Percentiles rank a stretch among this genome's conserved stretches.
phyloP scores from a whole-genome alignment of 35 echinoderm and acorn worm species.

The Hemicentrotus pulcherrimus region DNA sequence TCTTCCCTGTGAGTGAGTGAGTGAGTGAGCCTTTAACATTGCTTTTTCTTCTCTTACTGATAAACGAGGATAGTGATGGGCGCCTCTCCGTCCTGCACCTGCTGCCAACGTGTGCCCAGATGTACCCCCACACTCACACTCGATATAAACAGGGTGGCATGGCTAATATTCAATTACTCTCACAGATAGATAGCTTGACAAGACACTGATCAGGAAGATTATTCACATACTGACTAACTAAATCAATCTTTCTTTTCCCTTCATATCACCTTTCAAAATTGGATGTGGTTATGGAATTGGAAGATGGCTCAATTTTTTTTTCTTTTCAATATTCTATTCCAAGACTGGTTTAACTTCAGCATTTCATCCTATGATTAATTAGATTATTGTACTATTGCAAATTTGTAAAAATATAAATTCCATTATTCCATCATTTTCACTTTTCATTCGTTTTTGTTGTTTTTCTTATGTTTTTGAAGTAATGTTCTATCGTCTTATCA shows the following conservation, averaged over 20 bases:
- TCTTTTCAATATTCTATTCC: not conserved
- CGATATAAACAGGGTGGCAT: conserved; percentile 11
- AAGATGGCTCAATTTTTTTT: not conserved
- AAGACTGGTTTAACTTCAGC: too few species aligned
- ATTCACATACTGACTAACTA: not conserved
- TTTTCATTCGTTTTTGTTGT: too few species aligned
- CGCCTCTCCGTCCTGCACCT: conserved; percentile 6
- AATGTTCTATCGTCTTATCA: too few species aligned
- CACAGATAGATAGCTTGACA: not conserved
- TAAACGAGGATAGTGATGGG: not conserved
- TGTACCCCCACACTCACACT: conserved; percentile 17
- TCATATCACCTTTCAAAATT: not conserved
- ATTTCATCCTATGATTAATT: too few species aligned
- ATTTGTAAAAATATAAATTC: too few species aligned
- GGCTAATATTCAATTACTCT: conserved; percentile 37
- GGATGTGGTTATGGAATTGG: not conserved
- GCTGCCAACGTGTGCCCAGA: not conserved
- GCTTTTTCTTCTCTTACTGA: not conserved
- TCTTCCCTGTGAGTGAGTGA: not conserved
- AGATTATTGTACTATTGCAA: too few species aligned
- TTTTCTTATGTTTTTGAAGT: too few species aligned
- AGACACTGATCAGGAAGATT: not conserved
- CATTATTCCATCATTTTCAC: too few species aligned
- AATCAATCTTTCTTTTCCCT: not conserved
- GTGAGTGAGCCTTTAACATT: not conserved